Percentiles rank a stretch among this genome's conserved stretches.
phyloP scores from a whole-genome alignment of 2,797 vertebrate species.

The Gorsachius magnificus region DNA sequence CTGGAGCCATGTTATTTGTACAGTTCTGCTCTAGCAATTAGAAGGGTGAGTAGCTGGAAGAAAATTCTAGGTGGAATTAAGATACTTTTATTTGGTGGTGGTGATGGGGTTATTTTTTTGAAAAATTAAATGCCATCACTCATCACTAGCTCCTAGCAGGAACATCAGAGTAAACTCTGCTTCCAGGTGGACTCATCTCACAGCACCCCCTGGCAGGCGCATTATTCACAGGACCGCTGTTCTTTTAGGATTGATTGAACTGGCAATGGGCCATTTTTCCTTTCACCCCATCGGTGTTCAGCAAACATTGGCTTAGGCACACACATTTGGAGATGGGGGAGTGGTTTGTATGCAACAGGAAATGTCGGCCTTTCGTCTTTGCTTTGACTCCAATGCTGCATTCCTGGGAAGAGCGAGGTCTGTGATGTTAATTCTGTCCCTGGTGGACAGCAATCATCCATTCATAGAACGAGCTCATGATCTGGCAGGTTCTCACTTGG shows the following conservation, averaged over 20 bases:
- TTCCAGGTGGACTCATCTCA: background rate
- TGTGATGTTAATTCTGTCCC: constrained; percentile 46
- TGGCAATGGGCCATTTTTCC: background rate
- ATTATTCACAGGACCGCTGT: background rate
- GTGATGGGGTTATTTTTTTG: background rate
- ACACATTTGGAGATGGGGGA: constrained; percentile 28
- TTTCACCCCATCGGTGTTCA: background rate
- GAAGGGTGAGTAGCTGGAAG: background rate
- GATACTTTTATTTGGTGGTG: background rate
- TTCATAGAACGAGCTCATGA: constrained; percentile 33
- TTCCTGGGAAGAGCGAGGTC: constrained; percentile 42
- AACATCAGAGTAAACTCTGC: background rate
- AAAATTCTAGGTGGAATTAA: background rate
- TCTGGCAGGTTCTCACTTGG: constrained; percentile 28
- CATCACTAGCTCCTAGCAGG: background rate
- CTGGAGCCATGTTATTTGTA: background rate
- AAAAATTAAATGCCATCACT: background rate
- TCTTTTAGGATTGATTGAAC: background rate
- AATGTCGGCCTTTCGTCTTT: background rate
- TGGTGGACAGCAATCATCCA: constrained; percentile 42
- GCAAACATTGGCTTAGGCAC: constrained; percentile 49
- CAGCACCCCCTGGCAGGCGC: background rate
- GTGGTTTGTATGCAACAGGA: constrained; percentile 44
- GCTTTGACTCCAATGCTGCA: constrained; percentile 14
- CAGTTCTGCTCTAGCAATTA: background rate